Base-by-base conservation (phyloP, 2,888 invertebrate species). In the Netelia melanura region DNA sequence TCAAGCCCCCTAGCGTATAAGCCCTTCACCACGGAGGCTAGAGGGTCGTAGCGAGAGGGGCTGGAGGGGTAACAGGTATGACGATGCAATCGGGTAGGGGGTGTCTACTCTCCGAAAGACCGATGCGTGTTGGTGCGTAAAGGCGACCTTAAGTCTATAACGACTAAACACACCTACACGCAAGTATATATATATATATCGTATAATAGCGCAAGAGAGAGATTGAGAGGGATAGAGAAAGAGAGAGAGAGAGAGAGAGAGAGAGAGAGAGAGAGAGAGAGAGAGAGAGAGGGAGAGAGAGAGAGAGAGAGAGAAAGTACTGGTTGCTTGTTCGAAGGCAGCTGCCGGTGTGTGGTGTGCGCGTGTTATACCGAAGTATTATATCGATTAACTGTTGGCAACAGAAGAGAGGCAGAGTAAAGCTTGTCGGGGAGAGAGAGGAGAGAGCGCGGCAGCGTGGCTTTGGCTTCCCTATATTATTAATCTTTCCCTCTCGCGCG, bases 321-420 rank as follows among this genome's bases (percentile, higher is more conserved):
- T 23, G 71, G 70, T 76, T 58, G 81, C 72, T 81, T 43, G 76
- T 58, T 58, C 67, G 58, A 80, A 76, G 58, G 84, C 75, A 75
- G 68, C 71, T 76, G 81, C 71, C 68, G 71, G 23, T 75, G 65
- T 62, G 79, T 64, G 52, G 74, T 75, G 85, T 84, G 85, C 87
- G 89, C 91, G 90, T 90, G 92, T 91, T 92, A 89, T 92, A 90
- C 90, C 91, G 89, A 91, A 92, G 92, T 92, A 92, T 93, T 91
- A 93, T 93, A 93, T 93, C 93, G 93, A 93, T 93, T 93, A 93
- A 93, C 93, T 93, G 93, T 93, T 93, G 91, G 92, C 91, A 92
- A 91, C 93, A 93, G 93, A 93, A 93, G 92, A 92, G 93, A 91
- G 91, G 89, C 90, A 89, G 90, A 89, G 90, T 90, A 91, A 90